Percentiles rank a stretch among this genome's conserved stretches.
Conservation (phyloP, 2,888 invertebrate genomes). For the Diarsia dahlii region DNA sequence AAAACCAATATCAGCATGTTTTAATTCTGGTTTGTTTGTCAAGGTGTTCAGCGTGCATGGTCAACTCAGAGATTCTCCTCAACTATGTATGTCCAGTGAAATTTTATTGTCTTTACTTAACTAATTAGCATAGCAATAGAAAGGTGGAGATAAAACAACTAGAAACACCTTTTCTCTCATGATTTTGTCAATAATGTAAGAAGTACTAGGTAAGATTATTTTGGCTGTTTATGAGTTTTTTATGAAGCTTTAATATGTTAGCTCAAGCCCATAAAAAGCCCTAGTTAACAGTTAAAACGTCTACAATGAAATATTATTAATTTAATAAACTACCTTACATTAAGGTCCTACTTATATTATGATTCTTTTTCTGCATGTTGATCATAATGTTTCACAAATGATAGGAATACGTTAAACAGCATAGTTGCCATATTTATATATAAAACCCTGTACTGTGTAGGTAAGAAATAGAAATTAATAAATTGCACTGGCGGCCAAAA, state of each 20-base stretch:
- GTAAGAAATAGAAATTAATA: slow-evolving; percentile 96
- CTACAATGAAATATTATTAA: slow-evolving; percentile 36
- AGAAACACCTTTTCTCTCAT: not conserved
- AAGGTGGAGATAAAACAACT: not conserved
- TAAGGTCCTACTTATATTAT: slow-evolving; percentile 19
- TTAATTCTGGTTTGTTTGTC: not conserved
- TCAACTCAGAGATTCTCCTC: slow-evolving; percentile 1
- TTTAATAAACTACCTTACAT: slow-evolving; percentile 1
- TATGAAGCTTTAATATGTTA: not conserved
- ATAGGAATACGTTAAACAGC: slow-evolving; percentile 96
- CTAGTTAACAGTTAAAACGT: slow-evolving; percentile 32
- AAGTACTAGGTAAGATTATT: slow-evolving; percentile 19
- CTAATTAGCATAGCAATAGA: slow-evolving; percentile 1
- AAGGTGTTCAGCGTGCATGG: not conserved
- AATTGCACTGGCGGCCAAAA: slow-evolving; percentile 98
- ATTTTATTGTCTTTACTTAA: slow-evolving; percentile 38
- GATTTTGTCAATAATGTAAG: not conserved
- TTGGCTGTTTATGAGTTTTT: not conserved
- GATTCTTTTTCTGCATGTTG: slow-evolving; percentile 69
- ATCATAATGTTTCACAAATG: slow-evolving; percentile 95
- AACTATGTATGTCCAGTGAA: slow-evolving; percentile 5
- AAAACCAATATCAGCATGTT: no score
- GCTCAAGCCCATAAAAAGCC: not conserved
- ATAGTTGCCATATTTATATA: slow-evolving; percentile 97
- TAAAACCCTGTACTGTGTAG: slow-evolving; percentile 95